phyloP scores from a whole-genome alignment of 2,888 invertebrate species.

The Coremacera marginata region DNA sequence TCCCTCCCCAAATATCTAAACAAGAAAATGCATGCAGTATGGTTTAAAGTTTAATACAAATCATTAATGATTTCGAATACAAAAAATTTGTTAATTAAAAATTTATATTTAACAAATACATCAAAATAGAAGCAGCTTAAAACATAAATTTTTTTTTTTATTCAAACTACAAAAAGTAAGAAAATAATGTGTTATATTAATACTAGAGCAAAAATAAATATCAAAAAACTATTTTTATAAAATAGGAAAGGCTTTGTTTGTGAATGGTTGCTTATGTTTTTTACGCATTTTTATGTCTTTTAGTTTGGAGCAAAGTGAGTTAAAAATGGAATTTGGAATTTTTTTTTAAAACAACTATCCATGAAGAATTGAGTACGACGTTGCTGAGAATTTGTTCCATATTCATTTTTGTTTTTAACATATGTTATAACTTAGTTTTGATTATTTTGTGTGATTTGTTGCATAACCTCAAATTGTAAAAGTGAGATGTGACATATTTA shows the following conservation, averaged over 20 bases:
- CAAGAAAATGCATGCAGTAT: too few relatives aligned
- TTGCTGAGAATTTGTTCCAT: slow-evolving; percentile 23
- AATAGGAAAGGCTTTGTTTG: slow-evolving; percentile 25
- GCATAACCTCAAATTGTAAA: not conserved
- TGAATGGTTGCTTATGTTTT: slow-evolving; percentile 1
- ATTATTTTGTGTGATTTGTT: slow-evolving; percentile 25
- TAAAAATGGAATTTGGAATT: slow-evolving; percentile 24
- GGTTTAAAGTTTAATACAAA: slow-evolving; percentile 10
- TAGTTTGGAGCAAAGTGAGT: not conserved
- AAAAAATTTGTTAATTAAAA: slow-evolving; percentile 27
- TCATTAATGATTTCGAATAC: slow-evolving; percentile 21
- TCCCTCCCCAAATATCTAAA: too few relatives aligned
- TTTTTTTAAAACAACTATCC: slow-evolving; percentile 3
- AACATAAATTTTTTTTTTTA: not conserved
- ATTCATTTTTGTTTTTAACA: slow-evolving; percentile 8
- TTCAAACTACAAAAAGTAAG: not conserved
- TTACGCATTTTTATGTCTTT: slow-evolving; percentile 14
- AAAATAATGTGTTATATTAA: slow-evolving; percentile 26
- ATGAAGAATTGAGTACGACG: not conserved
- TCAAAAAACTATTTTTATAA: slow-evolving; percentile 21
- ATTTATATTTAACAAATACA: slow-evolving; percentile 18
- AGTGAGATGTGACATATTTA: not conserved
- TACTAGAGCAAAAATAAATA: slow-evolving; percentile 29
- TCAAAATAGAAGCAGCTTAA: slow-evolving; percentile 21
- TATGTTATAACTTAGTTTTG: slow-evolving; percentile 4